Evolutionary conservation across 2,888 invertebrate genomes (phyloP), one percentile per base, ranked within the genome.

Genomic region (Agrotis segetum): DNA sequence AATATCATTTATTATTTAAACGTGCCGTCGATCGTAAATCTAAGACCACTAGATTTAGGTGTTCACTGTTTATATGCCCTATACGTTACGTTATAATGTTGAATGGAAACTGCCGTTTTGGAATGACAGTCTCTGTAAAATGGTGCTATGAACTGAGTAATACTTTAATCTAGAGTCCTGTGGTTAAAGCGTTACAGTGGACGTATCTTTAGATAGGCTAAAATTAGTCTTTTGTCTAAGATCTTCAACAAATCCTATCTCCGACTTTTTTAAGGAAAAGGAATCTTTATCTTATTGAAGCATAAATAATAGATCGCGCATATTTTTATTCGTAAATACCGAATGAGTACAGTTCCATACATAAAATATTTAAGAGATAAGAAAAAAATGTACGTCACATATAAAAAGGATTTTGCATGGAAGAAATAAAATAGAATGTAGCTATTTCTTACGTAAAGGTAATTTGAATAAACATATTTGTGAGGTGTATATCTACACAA

Each of bases 201-300:
- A 24, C 17, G n/a, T 11, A 55, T 17, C 17, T 50, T 67, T 60
- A 56, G 21, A 75, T 6, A 13, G 46, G 3, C 7, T 56, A 6
- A 52, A 53, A 65, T 55, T 49, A 11, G 17, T 52, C 17, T 19
- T 58, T 62, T 5, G 52, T 19, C 55, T 16, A 24, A 64, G 44
- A 46, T 56, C 2, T 58, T 65, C 65, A n/a, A 49, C 53, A 64
- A 64, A 64, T 56, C 52, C 24, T 55, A 82, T 70, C 55, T 61
- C 56, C 21, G 67, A 62, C n/a, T 11, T 40, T 40, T 40, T 11
- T 1, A 40, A 40, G 40, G 40, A 11, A 66, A 61, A 49, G 65
- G 50, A 66, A 62, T 75, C n/a, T n/a, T 67, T 9, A 79, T 77
- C 63, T 68, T 83, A 74, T 77, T 67, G 74, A 67, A 71, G 44